phyloP scores from a whole-genome alignment of 2,113 vertebrate species.

The Aptenodytes patagonicus region DNA sequence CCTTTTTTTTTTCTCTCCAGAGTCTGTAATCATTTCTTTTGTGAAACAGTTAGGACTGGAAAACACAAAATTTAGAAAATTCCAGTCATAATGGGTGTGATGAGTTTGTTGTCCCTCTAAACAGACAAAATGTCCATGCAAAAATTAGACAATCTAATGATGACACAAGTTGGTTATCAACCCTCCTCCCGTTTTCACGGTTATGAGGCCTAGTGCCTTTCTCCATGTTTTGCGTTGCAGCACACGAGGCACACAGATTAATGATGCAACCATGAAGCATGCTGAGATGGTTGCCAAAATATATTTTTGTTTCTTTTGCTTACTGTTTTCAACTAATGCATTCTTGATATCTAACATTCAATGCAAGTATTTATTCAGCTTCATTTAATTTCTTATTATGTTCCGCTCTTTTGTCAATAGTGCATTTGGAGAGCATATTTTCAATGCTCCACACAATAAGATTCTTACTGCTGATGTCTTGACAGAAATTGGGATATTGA shows the following conservation, averaged over 20 bases:
- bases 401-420: conserved; percentile 62
- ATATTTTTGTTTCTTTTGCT: background rate
- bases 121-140: background rate
- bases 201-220: background rate
- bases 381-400: conserved; percentile 73
- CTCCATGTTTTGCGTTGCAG: background rate
- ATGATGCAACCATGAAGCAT: background rate
- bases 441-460: conserved; percentile 3
- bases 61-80: background rate
- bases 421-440: conserved; percentile 52
- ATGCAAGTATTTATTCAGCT: conserved; percentile 69
- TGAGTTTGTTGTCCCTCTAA: background rate
- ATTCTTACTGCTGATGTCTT: conserved; percentile 38
- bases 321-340: conserved; percentile 48
- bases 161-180: background rate
- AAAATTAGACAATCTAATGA: background rate
- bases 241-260: background rate
- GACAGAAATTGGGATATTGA: conserved; percentile 65
- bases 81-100: background rate
- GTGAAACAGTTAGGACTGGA: background rate
- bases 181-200: background rate
- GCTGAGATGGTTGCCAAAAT: background rate
- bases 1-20: background rate
- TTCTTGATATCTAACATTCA: conserved; percentile 18
- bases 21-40: background rate